Base-by-base conservation (phyloP, 2,888 invertebrate genomes). In the Archips crataeganus region DNA sequence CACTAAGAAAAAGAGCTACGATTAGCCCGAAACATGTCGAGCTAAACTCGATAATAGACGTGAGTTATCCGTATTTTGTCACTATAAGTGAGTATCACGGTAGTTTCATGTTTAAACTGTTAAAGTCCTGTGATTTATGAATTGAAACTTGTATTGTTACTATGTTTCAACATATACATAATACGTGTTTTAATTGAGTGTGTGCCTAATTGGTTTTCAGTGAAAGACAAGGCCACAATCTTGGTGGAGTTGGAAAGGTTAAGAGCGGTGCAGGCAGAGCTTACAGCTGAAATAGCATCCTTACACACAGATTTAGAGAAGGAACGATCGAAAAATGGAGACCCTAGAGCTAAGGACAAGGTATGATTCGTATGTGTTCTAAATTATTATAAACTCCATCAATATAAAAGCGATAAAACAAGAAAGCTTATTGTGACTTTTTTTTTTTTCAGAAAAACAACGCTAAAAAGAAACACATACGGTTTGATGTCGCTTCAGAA, bases 181-280 rank as follows among this genome's bases (percentile, higher is more conserved):
- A 23, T 23, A 23, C 23, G 1, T 23, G 6, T 5, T 11, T 57
- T 11, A 32, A 23, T 11, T 10, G 11, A 4, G 2, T 49, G n/a
- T n/a, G n/a, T n/a, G n/a, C n/a, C 34, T 34, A 3, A 49, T 51
- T 6, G 3, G 11, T 61, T 91, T 94, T n/a, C 84, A 97, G 97
- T 97, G 97, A 97, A 96, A 88, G 97, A 97, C 82, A 97, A 97
- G 88, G 97, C 97, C 0, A 96, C 96, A 76, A 96, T 97, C 13
- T 86, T 97, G 75, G 92, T 96, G 64, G 97, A 97, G 86, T 95
- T 97, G 66, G 97, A 97, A 79, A 95, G 96, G 78, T 90, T 97
- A 77, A 95, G 96, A 71, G 95, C 95, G 54, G 96, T 97, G 59
- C 96, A 97, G 80, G 95, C 96, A 74, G 97, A 98, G 84, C 90